Conservation (phyloP, 1,140 invertebrate species). For the Zeugodacus cucurbitae region DNA sequence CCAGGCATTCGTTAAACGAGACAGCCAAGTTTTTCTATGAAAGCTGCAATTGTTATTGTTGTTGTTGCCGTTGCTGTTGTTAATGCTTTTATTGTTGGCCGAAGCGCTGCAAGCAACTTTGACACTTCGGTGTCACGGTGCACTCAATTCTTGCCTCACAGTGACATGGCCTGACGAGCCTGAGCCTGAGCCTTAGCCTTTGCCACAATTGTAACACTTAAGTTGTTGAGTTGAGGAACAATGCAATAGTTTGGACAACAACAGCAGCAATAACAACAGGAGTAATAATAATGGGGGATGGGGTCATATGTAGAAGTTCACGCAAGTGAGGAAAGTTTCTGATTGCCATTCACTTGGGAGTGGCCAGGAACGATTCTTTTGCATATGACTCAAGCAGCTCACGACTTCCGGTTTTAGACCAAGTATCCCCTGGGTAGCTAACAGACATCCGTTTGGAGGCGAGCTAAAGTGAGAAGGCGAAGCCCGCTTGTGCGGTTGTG, state of each 20-base stretch:
- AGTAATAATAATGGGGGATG: background rate
- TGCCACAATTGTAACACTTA: conserved; percentile 12
- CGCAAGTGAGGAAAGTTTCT: no score
- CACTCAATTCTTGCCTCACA: background rate
- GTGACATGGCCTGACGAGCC: background rate
- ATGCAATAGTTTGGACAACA: background rate
- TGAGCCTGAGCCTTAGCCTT: background rate
- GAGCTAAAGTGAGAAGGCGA: no score
- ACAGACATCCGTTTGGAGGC: no score
- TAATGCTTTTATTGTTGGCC: background rate
- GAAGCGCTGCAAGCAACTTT: conserved; percentile 7
- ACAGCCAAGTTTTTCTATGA: conserved; percentile 4
- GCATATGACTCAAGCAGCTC: no score
- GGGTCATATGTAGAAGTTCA: no score
- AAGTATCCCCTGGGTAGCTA: no score
- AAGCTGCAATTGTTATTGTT: background rate
- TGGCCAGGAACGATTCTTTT: no score
- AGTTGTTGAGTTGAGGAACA: background rate
- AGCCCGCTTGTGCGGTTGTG: no score
- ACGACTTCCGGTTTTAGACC: no score
- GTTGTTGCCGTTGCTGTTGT: background rate
- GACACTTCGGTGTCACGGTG: conserved; percentile 24
- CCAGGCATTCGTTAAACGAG: conserved; percentile 18
- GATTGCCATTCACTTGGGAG: no score
- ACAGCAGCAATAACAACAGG: background rate